Evolutionary conservation across 1,140 invertebrate genomes (phyloP).

Genomic region (Zaprionus camerounensis): DNA sequence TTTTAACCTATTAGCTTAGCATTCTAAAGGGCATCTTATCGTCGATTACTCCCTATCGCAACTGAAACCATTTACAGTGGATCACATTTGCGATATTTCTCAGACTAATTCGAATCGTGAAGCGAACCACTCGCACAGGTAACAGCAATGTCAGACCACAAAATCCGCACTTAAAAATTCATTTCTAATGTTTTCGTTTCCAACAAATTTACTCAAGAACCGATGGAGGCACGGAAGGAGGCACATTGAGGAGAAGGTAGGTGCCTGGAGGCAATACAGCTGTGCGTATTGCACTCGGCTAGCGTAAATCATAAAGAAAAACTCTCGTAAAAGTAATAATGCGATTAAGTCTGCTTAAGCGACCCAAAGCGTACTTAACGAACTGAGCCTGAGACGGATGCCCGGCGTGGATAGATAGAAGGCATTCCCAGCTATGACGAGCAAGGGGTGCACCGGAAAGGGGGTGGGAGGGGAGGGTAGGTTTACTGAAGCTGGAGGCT

Average conservation of each 20-base stretch:
- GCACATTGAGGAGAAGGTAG: background rate
- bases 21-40: background rate
- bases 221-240: background rate
- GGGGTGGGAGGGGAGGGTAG: background rate
- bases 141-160: slow-evolving; percentile 46
- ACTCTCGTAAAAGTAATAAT: slow-evolving; percentile 71
- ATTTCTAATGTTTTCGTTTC: slow-evolving; percentile 65
- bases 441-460: background rate
- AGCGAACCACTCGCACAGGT: slow-evolving; percentile 11
- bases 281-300: slow-evolving; percentile 42
- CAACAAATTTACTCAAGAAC: slow-evolving; percentile 50
- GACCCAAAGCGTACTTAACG: slow-evolving; percentile 67
- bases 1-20: no score
- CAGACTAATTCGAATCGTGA: slow-evolving; percentile 38
- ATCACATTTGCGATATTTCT: slow-evolving; percentile 41
- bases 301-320: slow-evolving; percentile 68
- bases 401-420: slow-evolving; percentile 41
- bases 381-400: slow-evolving; percentile 58
- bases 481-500: background rate
- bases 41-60: background rate
- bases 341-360: slow-evolving; percentile 69
- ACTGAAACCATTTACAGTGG: background rate
- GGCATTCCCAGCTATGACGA: slow-evolving; percentile 6
- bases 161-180: slow-evolving; percentile 63
- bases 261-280: background rate